Base-by-base conservation (phyloP, 2,113 vertebrate species). In the Xiphias gladius region DNA sequence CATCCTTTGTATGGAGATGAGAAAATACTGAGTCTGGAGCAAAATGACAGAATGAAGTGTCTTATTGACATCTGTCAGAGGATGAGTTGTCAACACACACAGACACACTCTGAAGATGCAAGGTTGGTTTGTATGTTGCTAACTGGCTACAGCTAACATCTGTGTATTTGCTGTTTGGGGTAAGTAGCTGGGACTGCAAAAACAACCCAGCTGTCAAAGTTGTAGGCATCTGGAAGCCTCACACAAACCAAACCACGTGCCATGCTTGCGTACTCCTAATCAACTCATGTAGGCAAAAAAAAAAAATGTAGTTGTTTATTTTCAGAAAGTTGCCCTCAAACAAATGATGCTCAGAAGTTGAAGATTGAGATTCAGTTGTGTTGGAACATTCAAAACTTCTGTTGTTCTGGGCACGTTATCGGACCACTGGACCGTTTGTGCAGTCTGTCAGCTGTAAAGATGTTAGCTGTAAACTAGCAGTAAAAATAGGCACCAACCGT, bases 101-200 rank as follows among this genome's bases (percentile, higher is more conserved):
- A 62, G 48, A 57, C 32, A 65, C 16, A 65, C 22, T 30, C 22
- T 4, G 3, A 30, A 26, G 22, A 58, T 24, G 30, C 63, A n/a
- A 7, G 7, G 20, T 67, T 28, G 12, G 62, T 46, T 48, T 17
- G 16, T 12, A 52, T 82, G 22, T 61, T 16, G 9, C 54, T 37
- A 69, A 46, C 28, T 55, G 48, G 73, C 28, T 41, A 6, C 76
- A 80, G 77, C 50, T 54, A 69, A 77, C 2, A 0, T 37, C 58
- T 71, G 79, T 48, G 17, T 20, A 54, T 75, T 32, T 22, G n/a
- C 24, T 67, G 54, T 55, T 83, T 46, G 11, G 59, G 65, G 37
- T 73, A 26, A 75, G 71, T 48, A n/a, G 20, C 50, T 22, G 19
- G 13, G 20, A n/a, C 19, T 50, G 17, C 17, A 50, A 20, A 50